Base-by-base conservation (phyloP, 2,888 invertebrate species). In the Corythucha ciliata region DNA sequence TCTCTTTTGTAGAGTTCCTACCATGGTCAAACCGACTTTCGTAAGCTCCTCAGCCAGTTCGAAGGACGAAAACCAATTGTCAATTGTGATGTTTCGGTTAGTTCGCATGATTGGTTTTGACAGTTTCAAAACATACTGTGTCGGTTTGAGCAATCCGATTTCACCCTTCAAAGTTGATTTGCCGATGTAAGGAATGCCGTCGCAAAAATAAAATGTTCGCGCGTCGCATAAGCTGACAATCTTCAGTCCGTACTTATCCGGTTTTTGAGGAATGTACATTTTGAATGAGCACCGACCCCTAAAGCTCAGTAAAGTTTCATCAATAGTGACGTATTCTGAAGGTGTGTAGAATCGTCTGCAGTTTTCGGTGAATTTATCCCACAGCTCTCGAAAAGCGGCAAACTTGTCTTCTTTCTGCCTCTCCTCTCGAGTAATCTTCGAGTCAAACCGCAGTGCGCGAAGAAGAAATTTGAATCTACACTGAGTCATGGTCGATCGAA, bases 381-480 rank as follows among this genome's bases (percentile, higher is more conserved):
- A 56, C 16, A 56, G 47, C 24, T 48, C 39, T 25, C 51, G 40
- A 46, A 56, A 54, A 5, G 49, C 25, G 10, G 40, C 21, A 33
- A 56, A 53, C 24, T 51, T 53, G 29, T 54, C 54, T 27, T 47
- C 47, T 21, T 51, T 44, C 21, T 22, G 20, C n/a, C 14, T 2
- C 33, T 20, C 7, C 22, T 42, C 10, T 24, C 42, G 24, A 7
- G 42, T 42, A 7, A 27, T 36, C 24, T 36, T 50, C 32, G 29
- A 24, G 18, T 50, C 48, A 29, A 52, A 52, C 22, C 52, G 24
- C 4, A 37, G 29, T 14, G 22, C 14, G 18, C 29, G 10, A 14
- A 37, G 33, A 20, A 54, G 42, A 33, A 52, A 51, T 18, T 24
- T 16, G 32, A 53, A 53, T 10, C 49, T 39, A 26, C 34, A 32